phyloP scores from a whole-genome alignment of 2,797 vertebrate species.

The Pogoniulus pusillus region DNA sequence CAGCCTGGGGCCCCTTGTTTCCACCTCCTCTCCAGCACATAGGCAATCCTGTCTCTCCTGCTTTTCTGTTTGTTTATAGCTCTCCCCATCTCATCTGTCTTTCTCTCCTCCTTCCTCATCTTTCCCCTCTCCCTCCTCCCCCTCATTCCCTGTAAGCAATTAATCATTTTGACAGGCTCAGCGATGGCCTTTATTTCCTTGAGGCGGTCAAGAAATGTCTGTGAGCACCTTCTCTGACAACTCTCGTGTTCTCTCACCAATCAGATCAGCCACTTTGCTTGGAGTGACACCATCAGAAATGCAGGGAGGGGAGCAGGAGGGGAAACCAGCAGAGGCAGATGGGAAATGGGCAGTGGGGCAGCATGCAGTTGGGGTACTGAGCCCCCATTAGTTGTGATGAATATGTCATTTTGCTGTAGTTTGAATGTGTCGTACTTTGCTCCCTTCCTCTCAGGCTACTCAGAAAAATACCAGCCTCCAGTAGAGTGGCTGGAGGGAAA shows the following conservation, averaged over 20 bases:
- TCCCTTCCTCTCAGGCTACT: neutral
- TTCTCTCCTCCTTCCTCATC: constrained; percentile 38
- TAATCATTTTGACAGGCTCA: constrained; percentile 77
- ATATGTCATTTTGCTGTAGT: constrained; percentile 35
- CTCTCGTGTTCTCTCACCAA: constrained; percentile 55
- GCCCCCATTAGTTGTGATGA: constrained; percentile 12
- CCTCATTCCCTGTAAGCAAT: constrained; percentile 72
- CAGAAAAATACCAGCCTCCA: neutral
- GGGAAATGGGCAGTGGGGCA: constrained; percentile 18
- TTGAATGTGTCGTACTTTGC: constrained; percentile 24
- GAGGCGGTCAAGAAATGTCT: constrained; percentile 75
- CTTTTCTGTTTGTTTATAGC: constrained; percentile 72
- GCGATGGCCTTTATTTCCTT: constrained; percentile 77
- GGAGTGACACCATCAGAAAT: constrained; percentile 48
- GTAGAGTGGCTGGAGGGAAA: constrained; percentile 11
- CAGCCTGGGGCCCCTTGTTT: neutral
- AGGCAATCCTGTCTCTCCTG: constrained; percentile 42
- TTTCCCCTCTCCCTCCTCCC: constrained; percentile 60
- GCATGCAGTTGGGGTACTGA: constrained; percentile 8
- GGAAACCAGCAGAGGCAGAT: constrained; percentile 20
- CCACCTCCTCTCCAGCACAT: neutral
- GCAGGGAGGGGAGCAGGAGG: neutral
- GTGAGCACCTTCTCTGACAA: constrained; percentile 72
- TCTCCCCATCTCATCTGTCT: constrained; percentile 63
- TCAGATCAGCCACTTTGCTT: constrained; percentile 48